These are phyloP conservation scores for Ataeniobius toweri DNA, from an alignment of 2,797 vertebrate species.

Conservation along the genomic window DNA sequence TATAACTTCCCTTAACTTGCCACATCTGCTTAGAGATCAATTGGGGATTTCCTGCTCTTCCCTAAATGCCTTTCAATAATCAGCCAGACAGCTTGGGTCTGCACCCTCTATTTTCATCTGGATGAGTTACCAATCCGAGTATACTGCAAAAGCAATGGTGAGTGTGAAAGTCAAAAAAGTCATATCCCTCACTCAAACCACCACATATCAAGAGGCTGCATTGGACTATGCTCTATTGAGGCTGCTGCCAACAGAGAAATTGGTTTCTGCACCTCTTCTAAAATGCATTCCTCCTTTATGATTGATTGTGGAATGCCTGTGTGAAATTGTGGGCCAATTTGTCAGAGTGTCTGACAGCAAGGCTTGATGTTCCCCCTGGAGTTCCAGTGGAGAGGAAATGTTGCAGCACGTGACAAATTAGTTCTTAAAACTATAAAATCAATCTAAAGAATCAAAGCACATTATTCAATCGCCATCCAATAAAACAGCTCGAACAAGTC, in stretches of 20 bases:
- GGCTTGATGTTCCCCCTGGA: slow-evolving; percentile 52
- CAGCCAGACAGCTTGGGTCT: slow-evolving; percentile 19
- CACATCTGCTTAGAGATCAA: slow-evolving; percentile 36
- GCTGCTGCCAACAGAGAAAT: slow-evolving; percentile 54
- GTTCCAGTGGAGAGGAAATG: slow-evolving; percentile 45
- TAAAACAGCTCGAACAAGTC: slow-evolving; percentile 3
- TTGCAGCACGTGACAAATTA: slow-evolving; percentile 38
- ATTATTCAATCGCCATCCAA: not conserved
- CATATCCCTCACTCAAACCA: slow-evolving; percentile 36
- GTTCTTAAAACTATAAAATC: slow-evolving; percentile 32
- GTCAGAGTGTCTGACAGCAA: slow-evolving; percentile 46
- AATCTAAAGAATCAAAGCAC: slow-evolving; percentile 1
- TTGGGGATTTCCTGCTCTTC: slow-evolving; percentile 30
- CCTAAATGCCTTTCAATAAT: slow-evolving; percentile 43
- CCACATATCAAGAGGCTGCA: slow-evolving; percentile 34
- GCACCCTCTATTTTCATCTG: slow-evolving; percentile 9
- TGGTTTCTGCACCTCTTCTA: slow-evolving; percentile 56
- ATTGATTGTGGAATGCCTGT: slow-evolving; percentile 52
- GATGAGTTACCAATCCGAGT: slow-evolving; percentile 4
- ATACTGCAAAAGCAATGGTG: not conserved
- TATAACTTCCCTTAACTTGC: slow-evolving; percentile 29
- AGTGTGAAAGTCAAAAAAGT: slow-evolving; percentile 41
- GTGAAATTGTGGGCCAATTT: slow-evolving; percentile 54
- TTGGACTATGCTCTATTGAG: slow-evolving; percentile 58
- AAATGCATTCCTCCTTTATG: slow-evolving; percentile 63